phyloP scores from a whole-genome alignment of 2,113 vertebrate genomes.

The Vidua chalybeata region DNA sequence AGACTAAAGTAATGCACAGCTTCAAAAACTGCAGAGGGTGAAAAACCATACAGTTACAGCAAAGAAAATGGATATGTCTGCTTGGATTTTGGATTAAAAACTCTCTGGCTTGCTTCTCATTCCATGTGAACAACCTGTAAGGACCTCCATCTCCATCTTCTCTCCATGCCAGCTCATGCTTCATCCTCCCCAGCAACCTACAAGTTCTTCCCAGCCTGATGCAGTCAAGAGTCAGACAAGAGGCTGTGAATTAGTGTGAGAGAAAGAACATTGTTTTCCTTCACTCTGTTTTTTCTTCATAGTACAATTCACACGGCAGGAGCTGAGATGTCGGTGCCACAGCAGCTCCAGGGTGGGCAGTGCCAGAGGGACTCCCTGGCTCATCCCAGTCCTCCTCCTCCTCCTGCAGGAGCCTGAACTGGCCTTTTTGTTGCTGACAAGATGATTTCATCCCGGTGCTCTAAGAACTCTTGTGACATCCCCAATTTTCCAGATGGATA shows the following conservation, averaged over 20 bases:
- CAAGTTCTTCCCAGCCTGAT: not conserved
- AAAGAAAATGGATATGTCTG: not conserved
- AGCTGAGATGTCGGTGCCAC: accelerated
- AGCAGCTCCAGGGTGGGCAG: accelerated
- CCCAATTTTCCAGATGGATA: constrained; percentile 28
- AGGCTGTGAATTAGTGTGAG: not conserved
- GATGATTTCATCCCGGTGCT: not conserved
- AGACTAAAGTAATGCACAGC: not conserved
- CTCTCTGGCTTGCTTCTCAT: not conserved
- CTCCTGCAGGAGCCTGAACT: not conserved
- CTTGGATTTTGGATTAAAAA: not conserved
- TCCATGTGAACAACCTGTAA: not conserved
- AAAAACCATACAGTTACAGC: not conserved
- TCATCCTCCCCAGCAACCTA: not conserved
- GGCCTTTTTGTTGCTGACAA: constrained; percentile 39
- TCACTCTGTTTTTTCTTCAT: not conserved
- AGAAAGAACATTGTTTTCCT: not conserved
- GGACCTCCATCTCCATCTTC: not conserved
- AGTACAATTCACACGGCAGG: accelerated
- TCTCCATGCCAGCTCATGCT: accelerated
- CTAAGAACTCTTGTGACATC: constrained; percentile 32
- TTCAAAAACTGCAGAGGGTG: not conserved
- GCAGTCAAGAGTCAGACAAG: not conserved
- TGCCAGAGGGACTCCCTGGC: accelerated
- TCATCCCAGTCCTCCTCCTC: not conserved